Evolutionary conservation across 37 sponge, comb jelly and placozoan species (phyloP), one percentile per base, ranked within the genome.

Genomic region (Sycon ciliatum): DNA sequence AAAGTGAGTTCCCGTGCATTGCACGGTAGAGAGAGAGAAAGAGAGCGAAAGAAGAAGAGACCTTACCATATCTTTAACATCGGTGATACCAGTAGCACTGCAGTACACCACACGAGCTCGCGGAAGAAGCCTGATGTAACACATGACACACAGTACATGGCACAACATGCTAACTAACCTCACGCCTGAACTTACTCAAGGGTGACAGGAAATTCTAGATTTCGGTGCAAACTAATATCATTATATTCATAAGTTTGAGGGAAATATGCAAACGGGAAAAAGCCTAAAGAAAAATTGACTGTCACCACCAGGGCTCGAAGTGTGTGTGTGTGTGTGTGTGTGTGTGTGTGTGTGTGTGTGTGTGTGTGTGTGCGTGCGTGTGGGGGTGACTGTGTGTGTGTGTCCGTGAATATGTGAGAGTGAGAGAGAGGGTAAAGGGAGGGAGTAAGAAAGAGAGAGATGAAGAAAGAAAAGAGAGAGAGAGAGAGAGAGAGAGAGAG

Each of bases 61-160:
- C n/a, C 69, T 38, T 23, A 79, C 79, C 65, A 78, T 32, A 39
- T 82, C 78, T 66, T 78, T 82, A 39, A 82, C 83, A 32, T 76
- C 57, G 32, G 82, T 65, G 24, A 77, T 80, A 56, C 83, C 83
- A 64, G 83, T 82, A 16, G 83, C 83, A 56, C 83, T 82, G 52
- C 83, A 82, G 73, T 82, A 82, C 22, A 82, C 79, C 9, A 82
- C 83, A 3, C 83, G 37, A 7, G 83, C 83, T 34, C 46, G 37
- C 32, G 83, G 83, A 13, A 82, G 73, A 58, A 74, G 35, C 30
- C 75, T 81, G 27, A 36, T 37, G 53, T 32, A 13, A 3, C 39
- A 33, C 23, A 46, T 34, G 11, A 66, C 16, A 76, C 49, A 42
- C 49, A 42, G 13, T 9, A 42, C 13, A 9, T 13, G 13, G 49